These are phyloP conservation scores for Oophaga sylvatica DNA, from an alignment of 2,797 vertebrate species.

Conservation along the genomic window DNA sequence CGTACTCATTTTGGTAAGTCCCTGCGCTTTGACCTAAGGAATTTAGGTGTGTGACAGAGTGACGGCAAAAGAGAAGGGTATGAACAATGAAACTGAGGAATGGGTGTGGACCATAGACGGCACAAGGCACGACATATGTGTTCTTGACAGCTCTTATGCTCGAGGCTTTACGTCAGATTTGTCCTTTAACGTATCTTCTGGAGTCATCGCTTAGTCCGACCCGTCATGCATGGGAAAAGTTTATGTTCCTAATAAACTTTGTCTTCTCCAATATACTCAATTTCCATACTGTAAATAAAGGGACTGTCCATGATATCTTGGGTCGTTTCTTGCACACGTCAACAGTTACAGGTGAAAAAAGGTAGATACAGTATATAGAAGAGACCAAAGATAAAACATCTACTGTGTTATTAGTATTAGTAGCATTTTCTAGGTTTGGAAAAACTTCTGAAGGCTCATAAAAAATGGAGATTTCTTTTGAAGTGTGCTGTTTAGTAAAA, in stretches of 20 bases:
- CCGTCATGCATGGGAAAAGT: no score
- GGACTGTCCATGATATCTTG: not conserved
- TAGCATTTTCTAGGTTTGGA: no score
- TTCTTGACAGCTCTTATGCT: not conserved
- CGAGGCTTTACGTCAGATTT: not conserved
- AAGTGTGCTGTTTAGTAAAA: no score
- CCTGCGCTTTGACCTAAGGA: not conserved
- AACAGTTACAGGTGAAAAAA: no score
- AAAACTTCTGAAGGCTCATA: no score
- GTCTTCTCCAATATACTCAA: not conserved
- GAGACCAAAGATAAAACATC: no score
- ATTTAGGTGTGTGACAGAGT: not conserved
- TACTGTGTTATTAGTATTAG: no score
- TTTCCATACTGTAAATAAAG: not conserved
- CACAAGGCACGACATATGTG: not conserved
- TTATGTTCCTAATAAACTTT: not conserved
- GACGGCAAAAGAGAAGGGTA: not conserved
- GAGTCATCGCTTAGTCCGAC: not conserved
- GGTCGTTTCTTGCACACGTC: no score
- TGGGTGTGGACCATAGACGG: not conserved
- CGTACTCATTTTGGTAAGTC: not conserved
- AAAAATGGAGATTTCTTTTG: no score
- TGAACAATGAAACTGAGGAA: not conserved
- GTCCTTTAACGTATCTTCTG: not conserved
- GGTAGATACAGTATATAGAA: no score